Base-by-base conservation (phyloP, 1,140 invertebrate genomes). In the Drosophila nigromelanica region DNA sequence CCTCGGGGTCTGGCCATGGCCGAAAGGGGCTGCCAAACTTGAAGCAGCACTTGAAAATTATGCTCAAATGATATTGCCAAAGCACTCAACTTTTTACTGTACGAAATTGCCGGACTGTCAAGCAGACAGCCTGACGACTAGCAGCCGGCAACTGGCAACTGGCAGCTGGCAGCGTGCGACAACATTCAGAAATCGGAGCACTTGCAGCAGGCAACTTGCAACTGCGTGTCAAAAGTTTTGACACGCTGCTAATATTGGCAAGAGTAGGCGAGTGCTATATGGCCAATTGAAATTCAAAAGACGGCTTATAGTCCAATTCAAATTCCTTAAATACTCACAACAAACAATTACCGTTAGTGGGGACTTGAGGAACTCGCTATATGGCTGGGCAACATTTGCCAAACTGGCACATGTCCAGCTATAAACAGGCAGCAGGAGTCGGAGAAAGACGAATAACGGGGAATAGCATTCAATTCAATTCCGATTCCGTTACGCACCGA, bases 391-490 rank as follows among this genome's bases (percentile, higher is more conserved):
- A 54, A 21, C 47, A 42, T 18, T 61, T 60, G 67, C 39, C 58
- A 54, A 50, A 35, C 56, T 69, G 66, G 48, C 67, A 55, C 12
- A 37, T 27, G 48, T 61, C 48, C 58, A 69, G 64, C 37, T 30
- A 15, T 2, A 18, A 18, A 21, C 10, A 30, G 12, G 12, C 21
- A 7, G 5, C 1, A n/a, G 11, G 12, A 27, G 10, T 12, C 15
- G 21, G 4, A 3, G 4, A 12, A 2, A 18, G 30, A 14, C 5
- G 8, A 5, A 10, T 18, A 10, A 21, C 0, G 7, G 12, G 12
- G 37, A 12, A 0, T 12, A 48, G 51, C 21, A 60, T 54, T 68
- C 40, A 60, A 68, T 68, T 67, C 55, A 61, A 68, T 60, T 70
- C 52, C 14, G 24, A 60, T 52, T 60, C 40, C 50, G 40, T 60